A percentile compares a stretch with the other conserved stretches of the same genome.
Conservation (phyloP, 1,140 invertebrate species). For the Caenorhabditis latens region DNA sequence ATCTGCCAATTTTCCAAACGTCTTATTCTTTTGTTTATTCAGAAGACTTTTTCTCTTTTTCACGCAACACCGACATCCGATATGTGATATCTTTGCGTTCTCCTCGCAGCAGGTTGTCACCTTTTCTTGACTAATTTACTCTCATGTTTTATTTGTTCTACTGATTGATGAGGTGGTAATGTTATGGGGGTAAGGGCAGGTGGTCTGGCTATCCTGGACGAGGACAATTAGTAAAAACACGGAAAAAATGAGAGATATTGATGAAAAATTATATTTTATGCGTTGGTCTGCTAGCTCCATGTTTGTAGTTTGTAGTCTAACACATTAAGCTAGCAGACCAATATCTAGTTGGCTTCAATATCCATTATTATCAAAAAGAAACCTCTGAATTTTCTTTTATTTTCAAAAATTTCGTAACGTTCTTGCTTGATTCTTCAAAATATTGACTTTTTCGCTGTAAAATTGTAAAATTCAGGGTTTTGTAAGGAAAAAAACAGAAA, state of each 20-base stretch:
- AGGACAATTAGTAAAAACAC: neutral
- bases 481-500: too few relatives aligned
- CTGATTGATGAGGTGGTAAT: slow-evolving; percentile 4
- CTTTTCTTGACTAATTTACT: neutral
- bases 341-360: too few relatives aligned
- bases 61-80: slow-evolving; percentile 42
- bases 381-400: too few relatives aligned
- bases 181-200: neutral
- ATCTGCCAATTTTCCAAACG: neutral
- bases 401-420: too few relatives aligned
- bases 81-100: neutral
- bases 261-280: too few relatives aligned
- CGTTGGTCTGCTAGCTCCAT: neutral
- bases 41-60: slow-evolving; percentile 16
- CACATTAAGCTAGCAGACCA: too few relatives aligned
- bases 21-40: slow-evolving; percentile 12
- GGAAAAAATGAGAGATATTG: neutral
- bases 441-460: too few relatives aligned
- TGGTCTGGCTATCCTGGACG: neutral
- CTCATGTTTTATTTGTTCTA: neutral
- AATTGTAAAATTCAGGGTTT: too few relatives aligned
- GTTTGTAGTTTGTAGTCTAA: slow-evolving; percentile 8
- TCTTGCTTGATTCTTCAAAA: too few relatives aligned
- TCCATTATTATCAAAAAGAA: too few relatives aligned
- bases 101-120: slow-evolving; percentile 25